Conservation (phyloP, 2,797 vertebrate genomes). For the Eutrigla gurnardus region DNA sequence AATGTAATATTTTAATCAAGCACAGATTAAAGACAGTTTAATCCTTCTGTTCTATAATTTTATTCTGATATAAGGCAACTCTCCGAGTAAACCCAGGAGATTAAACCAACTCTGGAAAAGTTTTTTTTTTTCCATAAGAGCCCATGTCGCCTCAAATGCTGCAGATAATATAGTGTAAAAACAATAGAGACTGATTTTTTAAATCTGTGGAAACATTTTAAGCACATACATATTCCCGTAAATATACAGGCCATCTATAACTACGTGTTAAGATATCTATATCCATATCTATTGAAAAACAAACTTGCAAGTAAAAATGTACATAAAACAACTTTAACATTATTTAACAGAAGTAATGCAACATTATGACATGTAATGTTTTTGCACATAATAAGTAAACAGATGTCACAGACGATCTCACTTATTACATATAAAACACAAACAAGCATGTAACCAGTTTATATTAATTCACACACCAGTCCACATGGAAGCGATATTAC, state of each 20-base stretch:
- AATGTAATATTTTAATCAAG: slow-evolving; percentile 36
- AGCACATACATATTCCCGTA: not conserved
- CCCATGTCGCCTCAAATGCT: slow-evolving; percentile 14
- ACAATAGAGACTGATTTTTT: not conserved
- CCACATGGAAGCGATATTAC: slow-evolving; percentile 61
- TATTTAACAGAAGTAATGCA: not conserved
- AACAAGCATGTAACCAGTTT: slow-evolving; percentile 12
- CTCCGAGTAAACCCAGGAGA: slow-evolving; percentile 14
- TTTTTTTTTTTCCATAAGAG: slow-evolving; percentile 46
- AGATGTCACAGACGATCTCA: not conserved
- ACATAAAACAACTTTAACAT: not conserved
- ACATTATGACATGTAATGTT: not conserved
- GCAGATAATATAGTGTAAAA: not conserved
- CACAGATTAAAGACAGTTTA: slow-evolving; percentile 43
- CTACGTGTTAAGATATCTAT: not conserved
- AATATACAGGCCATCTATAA: not conserved
- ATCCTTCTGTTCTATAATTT: slow-evolving; percentile 39
- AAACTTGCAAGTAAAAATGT: not conserved
- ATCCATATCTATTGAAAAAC: not conserved
- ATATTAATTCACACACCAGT: slow-evolving; percentile 25
- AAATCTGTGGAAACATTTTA: not conserved
- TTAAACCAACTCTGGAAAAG: slow-evolving; percentile 46
- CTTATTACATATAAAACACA: slow-evolving; percentile 6
- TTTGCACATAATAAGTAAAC: not conserved
- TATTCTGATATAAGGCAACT: slow-evolving; percentile 29